Percentiles rank a stretch among this genome's conserved stretches.
phyloP scores from a whole-genome alignment of 2,113 vertebrate species.

The Panthera uncia region DNA sequence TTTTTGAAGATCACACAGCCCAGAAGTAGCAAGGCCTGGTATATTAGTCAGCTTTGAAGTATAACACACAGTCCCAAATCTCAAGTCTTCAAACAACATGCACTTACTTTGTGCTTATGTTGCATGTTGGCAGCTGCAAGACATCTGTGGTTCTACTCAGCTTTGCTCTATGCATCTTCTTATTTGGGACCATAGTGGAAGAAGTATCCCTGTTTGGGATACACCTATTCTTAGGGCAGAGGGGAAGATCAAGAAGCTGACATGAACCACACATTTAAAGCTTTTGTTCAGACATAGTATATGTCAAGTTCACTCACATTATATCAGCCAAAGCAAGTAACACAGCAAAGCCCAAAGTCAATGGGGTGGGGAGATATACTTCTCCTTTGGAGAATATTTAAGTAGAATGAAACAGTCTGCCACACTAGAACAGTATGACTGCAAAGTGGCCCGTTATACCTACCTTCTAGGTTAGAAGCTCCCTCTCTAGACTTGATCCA shows the following conservation, averaged over 20 bases:
- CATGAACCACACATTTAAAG: neutral
- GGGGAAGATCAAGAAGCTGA: neutral
- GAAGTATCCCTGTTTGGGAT: neutral
- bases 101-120: neutral
- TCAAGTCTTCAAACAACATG: neutral
- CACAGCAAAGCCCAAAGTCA: neutral
- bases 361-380: neutral
- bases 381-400: neutral
- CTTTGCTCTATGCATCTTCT: neutral
- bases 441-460: neutral
- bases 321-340: neutral
- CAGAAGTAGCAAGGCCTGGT: neutral
- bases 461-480: neutral
- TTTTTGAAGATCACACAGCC: neutral
- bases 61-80: neutral
- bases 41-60: neutral
- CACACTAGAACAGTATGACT: neutral
- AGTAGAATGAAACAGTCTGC: neutral
- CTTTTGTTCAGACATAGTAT: neutral
- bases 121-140: neutral
- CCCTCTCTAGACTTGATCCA: neutral
- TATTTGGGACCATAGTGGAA: neutral
- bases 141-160: neutral
- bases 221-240: neutral
- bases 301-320: neutral